A percentile compares a stretch with the other conserved stretches of the same genome.
Evolutionary conservation across 2,888 invertebrate species (phyloP).

Genomic region (Rhodophaea formosa): DNA sequence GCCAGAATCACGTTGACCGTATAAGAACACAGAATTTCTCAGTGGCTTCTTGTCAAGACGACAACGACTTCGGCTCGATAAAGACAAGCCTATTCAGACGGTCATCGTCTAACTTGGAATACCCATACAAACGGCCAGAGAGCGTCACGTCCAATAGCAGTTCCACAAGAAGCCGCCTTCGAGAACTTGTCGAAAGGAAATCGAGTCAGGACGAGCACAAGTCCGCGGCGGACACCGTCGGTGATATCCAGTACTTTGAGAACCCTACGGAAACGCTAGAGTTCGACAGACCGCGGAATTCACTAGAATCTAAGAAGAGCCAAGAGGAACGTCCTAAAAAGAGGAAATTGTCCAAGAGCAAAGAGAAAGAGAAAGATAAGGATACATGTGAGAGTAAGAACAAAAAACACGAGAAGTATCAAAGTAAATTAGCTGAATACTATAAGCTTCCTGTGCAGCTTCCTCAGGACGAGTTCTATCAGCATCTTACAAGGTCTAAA

Average conservation of each 20-base stretch:
- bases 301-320: conserved; percentile 66
- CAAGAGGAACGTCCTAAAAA: conserved; percentile 73
- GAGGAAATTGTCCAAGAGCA: conserved; percentile 64
- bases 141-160: conserved; percentile 75
- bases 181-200: conserved; percentile 78
- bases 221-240: conserved; percentile 71
- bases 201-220: conserved; percentile 77
- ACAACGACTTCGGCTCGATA: conserved; percentile 75
- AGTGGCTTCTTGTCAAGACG: conserved; percentile 80
- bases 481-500: conserved; percentile 71
- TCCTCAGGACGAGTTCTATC: conserved; percentile 77
- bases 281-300: conserved; percentile 67
- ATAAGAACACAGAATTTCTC: conserved; percentile 79
- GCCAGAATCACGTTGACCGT: conserved; percentile 81
- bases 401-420: conserved; percentile 74
- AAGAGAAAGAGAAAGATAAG: conserved; percentile 51
- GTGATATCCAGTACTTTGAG: conserved; percentile 77
- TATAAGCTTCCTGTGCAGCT: conserved; percentile 71
- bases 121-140: conserved; percentile 68
- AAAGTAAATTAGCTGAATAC: conserved; percentile 75
- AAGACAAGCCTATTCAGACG: conserved; percentile 77
- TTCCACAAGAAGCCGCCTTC: conserved; percentile 78
- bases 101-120: conserved; percentile 73
- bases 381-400: conserved; percentile 57
- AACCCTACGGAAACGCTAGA: conserved; percentile 76